Evolutionary conservation across 2,113 vertebrate genomes (phyloP).

Genomic region (Lamprotornis superbus): DNA sequence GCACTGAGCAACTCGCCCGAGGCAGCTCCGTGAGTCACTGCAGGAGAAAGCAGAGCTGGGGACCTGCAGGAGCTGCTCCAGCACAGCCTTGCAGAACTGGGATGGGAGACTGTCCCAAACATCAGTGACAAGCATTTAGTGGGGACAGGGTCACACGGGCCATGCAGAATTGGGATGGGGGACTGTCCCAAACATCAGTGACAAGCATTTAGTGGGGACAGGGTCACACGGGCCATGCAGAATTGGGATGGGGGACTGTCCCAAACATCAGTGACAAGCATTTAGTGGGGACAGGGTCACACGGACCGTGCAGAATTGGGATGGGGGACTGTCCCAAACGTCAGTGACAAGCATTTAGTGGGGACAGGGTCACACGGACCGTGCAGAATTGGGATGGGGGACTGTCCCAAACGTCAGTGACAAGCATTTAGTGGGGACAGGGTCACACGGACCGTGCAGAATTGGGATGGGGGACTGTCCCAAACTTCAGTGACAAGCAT

Average conservation of each 20-base stretch:
- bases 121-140: not conserved
- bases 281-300: too few relatives aligned
- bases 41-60: constrained; percentile 35
- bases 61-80: not conserved
- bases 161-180: too few relatives aligned
- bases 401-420: not conserved
- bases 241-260: too few relatives aligned
- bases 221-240: too few relatives aligned
- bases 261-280: not conserved
- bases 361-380: not conserved
- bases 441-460: not conserved
- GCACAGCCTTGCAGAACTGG: not conserved
- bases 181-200: too few relatives aligned
- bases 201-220: too few relatives aligned
- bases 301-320: not conserved
- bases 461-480: not conserved
- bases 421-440: not conserved
- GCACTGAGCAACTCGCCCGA: constrained; percentile 6
- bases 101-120: not conserved
- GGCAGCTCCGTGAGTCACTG: constrained; percentile 22
- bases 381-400: not conserved
- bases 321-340: not conserved
- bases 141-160: too few relatives aligned
- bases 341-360: not conserved
- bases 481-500: not conserved